phyloP scores from a whole-genome alignment of 35 echinoderm and acorn worm genomes.

The Patiria miniata region DNA sequence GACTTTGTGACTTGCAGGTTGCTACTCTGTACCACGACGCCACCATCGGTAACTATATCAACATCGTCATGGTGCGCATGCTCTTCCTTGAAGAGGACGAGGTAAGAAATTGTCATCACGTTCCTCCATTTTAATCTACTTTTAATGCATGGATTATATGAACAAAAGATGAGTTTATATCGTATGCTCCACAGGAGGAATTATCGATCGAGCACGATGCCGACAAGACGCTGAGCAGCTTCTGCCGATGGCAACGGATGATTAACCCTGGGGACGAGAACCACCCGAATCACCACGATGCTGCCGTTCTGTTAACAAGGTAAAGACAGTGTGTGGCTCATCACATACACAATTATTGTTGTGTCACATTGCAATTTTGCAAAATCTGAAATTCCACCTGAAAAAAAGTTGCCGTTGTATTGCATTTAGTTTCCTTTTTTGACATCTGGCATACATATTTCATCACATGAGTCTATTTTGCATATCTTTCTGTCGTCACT shows the following conservation, averaged over 20 bases:
- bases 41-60: conserved; percentile 82
- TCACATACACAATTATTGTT: no score
- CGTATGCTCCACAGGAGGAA: conserved; percentile 42
- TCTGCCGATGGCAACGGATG: conserved; percentile 82
- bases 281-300: conserved; percentile 79
- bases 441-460: no score
- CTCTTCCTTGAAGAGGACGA: conserved; percentile 65
- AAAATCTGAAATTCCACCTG: no score
- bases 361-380: no score
- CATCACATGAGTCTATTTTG: no score
- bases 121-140: no score
- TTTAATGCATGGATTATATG: no score
- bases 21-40: conserved; percentile 77
- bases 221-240: conserved; percentile 70
- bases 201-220: conserved; percentile 76
- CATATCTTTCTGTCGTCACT: no score
- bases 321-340: conserved; percentile 28
- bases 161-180: no score
- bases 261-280: conserved; percentile 57
- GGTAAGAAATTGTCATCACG: conserved; percentile 25
- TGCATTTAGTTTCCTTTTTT: no score
- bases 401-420: no score
- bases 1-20: conserved; percentile 48
- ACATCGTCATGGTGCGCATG: conserved; percentile 78
- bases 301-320: conserved; percentile 86